phyloP scores from a whole-genome alignment of 2,888 invertebrate genomes.

The Tipula helvola region DNA sequence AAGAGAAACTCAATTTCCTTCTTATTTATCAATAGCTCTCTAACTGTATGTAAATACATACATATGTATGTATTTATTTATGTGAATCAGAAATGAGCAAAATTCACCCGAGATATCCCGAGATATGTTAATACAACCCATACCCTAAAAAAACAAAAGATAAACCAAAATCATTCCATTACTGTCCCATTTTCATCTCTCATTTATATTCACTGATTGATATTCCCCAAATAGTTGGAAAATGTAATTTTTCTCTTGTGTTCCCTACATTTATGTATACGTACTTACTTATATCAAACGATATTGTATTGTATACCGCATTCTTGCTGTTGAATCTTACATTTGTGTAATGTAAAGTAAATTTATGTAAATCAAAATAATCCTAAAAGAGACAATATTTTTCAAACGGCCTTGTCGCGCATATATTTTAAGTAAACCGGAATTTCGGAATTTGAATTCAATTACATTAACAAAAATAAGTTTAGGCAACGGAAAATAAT shows the following conservation, averaged over 20 bases:
- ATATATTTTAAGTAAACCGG: too few species aligned
- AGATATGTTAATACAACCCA: background rate
- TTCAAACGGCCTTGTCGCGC: background rate
- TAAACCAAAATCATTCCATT: background rate
- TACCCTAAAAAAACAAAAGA: background rate
- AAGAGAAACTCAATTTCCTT: background rate
- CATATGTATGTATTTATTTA: background rate
- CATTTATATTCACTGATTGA: conserved; percentile 4
- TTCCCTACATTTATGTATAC: background rate
- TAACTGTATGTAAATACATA: background rate
- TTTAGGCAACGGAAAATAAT: background rate
- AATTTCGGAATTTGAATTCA: too few species aligned
- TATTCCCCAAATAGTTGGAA: background rate
- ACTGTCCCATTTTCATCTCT: background rate
- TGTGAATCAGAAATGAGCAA: background rate
- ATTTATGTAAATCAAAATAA: background rate
- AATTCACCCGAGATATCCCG: background rate
- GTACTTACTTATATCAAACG: background rate
- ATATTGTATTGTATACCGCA: background rate
- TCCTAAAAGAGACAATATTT: background rate
- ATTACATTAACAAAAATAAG: too few species aligned
- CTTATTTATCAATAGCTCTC: background rate
- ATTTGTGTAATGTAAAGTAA: background rate
- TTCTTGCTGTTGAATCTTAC: background rate
- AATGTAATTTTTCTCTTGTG: background rate